Evolutionary conservation across 2,888 invertebrate genomes (phyloP).

Genomic region (Diadegma fenestrale): DNA sequence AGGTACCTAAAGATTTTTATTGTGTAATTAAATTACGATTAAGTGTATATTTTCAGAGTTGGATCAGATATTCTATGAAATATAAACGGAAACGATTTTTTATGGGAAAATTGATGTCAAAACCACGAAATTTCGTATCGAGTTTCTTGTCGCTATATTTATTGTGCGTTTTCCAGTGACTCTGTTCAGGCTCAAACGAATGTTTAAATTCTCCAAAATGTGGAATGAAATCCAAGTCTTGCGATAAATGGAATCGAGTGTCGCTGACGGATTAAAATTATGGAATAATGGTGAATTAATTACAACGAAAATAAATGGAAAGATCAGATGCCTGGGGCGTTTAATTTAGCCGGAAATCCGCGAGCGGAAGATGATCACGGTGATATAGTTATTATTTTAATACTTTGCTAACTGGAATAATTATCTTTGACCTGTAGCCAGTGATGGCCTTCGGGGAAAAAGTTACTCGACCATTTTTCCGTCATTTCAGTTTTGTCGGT

Average conservation of each 20-base stretch:
- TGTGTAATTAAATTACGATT: neutral
- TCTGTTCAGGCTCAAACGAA: neutral
- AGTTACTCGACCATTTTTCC: neutral
- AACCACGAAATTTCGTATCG: neutral
- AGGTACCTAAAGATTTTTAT: neutral
- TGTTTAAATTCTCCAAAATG: neutral
- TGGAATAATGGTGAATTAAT: neutral
- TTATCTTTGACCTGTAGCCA: neutral
- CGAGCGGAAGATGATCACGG: neutral
- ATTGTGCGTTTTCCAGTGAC: neutral
- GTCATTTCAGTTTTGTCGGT: neutral
- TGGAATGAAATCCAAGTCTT: neutral
- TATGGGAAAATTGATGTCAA: neutral
- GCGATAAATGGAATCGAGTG: neutral
- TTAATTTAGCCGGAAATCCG: neutral
- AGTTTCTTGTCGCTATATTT: neutral
- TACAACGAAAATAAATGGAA: neutral
- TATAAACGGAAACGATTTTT: neutral
- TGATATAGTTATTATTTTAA: neutral
- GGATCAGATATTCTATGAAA: neutral
- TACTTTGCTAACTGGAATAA: neutral
- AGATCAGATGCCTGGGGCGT: neutral
- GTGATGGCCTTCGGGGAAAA: neutral
- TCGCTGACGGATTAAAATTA: neutral
- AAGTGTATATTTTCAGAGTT: neutral